A percentile compares a stretch with the other conserved stretches of the same genome.
phyloP scores from a whole-genome alignment of 2,113 vertebrate genomes.

The Bombycilla garrulus region DNA sequence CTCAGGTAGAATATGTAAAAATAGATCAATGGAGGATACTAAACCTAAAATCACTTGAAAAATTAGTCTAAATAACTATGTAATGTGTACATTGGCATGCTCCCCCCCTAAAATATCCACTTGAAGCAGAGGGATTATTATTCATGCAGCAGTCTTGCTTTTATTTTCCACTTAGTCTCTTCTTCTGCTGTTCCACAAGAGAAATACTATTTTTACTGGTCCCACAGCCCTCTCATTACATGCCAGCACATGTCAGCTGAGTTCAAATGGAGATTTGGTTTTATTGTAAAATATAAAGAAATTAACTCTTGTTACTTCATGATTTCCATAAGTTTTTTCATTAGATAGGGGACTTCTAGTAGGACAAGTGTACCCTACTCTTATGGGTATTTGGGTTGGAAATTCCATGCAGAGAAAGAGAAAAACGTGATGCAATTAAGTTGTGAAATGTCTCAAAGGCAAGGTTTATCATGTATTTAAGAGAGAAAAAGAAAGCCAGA shows the following conservation, averaged over 20 bases:
- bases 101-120: background rate
- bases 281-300: background rate
- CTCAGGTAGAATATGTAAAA: constrained; percentile 1
- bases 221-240: background rate
- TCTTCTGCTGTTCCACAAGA: background rate
- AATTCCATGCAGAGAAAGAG: background rate
- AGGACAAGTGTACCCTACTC: background rate
- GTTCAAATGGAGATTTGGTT: background rate
- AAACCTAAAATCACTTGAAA: background rate
- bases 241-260: background rate
- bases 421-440: background rate
- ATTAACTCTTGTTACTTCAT: rapidly evolving
- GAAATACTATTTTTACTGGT: background rate
- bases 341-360: background rate
- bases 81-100: background rate
- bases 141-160: background rate
- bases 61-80: background rate
- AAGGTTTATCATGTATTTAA: background rate
- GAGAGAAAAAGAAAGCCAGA: background rate
- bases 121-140: background rate
- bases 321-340: background rate
- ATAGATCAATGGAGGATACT: background rate
- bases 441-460: background rate
- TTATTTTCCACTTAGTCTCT: background rate
- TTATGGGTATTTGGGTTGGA: background rate